Conservation (phyloP, 2,888 invertebrate genomes). For the Toxonevra muliebris region DNA sequence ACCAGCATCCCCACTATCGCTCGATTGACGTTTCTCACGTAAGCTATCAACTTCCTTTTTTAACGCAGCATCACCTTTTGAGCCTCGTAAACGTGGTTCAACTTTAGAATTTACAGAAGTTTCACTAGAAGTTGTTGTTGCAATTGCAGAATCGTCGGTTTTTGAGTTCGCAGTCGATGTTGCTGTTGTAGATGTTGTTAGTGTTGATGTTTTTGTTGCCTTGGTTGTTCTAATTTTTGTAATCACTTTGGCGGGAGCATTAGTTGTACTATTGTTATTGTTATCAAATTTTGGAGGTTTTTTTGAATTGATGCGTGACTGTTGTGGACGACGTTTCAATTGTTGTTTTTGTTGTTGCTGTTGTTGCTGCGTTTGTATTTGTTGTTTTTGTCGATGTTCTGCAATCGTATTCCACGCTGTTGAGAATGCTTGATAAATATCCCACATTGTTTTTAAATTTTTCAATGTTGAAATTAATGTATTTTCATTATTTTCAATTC, state of each 20-base stretch:
- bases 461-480: slow-evolving; percentile 50
- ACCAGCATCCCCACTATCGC: neutral
- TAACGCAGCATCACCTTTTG: slow-evolving; percentile 35
- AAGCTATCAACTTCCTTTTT: slow-evolving; percentile 21
- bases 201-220: slow-evolving; percentile 31
- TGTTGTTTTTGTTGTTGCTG: slow-evolving; percentile 43
- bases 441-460: slow-evolving; percentile 56
- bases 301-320: slow-evolving; percentile 50
- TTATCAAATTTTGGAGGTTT: slow-evolving; percentile 51
- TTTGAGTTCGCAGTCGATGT: slow-evolving; percentile 16
- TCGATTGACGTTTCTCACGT: slow-evolving; percentile 45
- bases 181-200: slow-evolving; percentile 31
- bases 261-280: slow-evolving; percentile 35
- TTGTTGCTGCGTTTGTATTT: slow-evolving; percentile 45
- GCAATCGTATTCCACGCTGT: slow-evolving; percentile 56
- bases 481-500: slow-evolving; percentile 35
- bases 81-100: slow-evolving; percentile 25
- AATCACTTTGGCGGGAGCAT: slow-evolving; percentile 23
- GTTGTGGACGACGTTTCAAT: slow-evolving; percentile 39
- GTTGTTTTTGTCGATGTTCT: slow-evolving; percentile 45
- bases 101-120: slow-evolving; percentile 27
- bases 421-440: slow-evolving; percentile 56
- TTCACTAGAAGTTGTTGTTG: neutral
- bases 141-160: neutral
- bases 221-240: slow-evolving; percentile 38